Percentiles rank a stretch among this genome's conserved stretches.
phyloP scores from a whole-genome alignment of 2,797 vertebrate genomes.

The Amniataba percoides region DNA sequence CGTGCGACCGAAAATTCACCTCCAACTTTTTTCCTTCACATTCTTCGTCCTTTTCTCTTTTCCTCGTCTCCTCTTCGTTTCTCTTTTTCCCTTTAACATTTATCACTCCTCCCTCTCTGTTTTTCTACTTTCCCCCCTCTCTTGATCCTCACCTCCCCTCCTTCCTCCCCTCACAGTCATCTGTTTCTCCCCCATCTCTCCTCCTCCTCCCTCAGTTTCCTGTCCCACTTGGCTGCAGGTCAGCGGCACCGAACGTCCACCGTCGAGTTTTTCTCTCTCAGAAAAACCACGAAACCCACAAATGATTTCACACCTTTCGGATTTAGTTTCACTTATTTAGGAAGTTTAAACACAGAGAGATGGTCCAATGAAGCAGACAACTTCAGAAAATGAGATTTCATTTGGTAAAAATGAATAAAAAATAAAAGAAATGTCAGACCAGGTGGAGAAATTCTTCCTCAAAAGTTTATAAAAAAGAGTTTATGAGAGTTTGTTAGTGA shows the following conservation, averaged over 20 bases:
- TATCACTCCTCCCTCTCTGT: not conserved
- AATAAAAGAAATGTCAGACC: not conserved
- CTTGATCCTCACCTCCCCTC: not conserved
- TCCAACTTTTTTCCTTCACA: not conserved
- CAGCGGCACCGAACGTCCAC: slow-evolving; percentile 29
- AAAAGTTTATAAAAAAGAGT: not conserved
- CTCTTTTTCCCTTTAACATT: not conserved
- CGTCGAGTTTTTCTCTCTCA: not conserved
- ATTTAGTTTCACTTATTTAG: not conserved
- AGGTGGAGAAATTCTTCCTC: not conserved
- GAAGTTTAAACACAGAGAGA: not conserved
- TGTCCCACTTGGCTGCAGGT: slow-evolving; percentile 70
- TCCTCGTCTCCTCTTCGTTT: not conserved
- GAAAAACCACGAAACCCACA: not conserved
- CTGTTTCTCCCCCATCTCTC: not conserved
- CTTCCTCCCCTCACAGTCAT: not conserved
- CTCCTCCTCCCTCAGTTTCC: slow-evolving; percentile 51
- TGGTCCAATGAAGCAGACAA: not conserved
- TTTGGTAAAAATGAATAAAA: not conserved
- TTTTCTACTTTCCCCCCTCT: slow-evolving; percentile 1
- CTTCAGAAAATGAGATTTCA: not conserved
- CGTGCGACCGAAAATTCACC: slow-evolving; percentile 47
- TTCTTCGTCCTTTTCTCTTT: not conserved
- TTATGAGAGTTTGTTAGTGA: not conserved
- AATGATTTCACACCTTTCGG: not conserved